phyloP scores from a whole-genome alignment of 2,113 vertebrate species.

The Tonatia bakeri region DNA sequence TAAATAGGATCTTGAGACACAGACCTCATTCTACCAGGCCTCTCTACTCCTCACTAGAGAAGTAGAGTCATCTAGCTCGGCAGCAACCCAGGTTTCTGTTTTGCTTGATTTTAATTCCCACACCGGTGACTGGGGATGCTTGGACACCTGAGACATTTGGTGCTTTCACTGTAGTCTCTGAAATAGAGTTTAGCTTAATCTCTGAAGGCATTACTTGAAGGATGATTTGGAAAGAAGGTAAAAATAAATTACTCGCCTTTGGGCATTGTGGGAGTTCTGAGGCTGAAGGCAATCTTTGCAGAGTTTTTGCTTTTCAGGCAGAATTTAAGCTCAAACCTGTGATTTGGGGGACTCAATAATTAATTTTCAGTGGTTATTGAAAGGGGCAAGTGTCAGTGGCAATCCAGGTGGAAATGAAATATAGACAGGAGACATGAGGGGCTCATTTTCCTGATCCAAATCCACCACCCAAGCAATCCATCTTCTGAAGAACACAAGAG shows the following conservation, averaged over 20 bases:
- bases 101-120: not conserved
- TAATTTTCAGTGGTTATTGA: slow-evolving; percentile 29
- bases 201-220: not conserved
- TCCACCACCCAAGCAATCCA: not conserved
- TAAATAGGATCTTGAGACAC: rapidly evolving
- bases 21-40: not conserved
- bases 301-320: not conserved
- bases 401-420: slow-evolving; percentile 36
- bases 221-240: not conserved
- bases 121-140: not conserved
- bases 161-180: not conserved
- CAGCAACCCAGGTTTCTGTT: not conserved
- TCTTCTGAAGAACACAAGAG: slow-evolving; percentile 46
- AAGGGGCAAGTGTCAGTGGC: not conserved
- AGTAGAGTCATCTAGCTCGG: not conserved
- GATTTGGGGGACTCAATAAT: not conserved
- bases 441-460: not conserved
- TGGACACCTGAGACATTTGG: not conserved
- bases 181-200: not conserved
- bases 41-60: not conserved
- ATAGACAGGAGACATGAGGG: not conserved
- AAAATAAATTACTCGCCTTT: not conserved
- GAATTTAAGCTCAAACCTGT: not conserved
- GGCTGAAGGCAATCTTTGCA: not conserved
- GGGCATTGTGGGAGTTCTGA: too few relatives aligned